phyloP scores from a whole-genome alignment of 1,140 invertebrate species.

The Aporrectodea caliginosa region DNA sequence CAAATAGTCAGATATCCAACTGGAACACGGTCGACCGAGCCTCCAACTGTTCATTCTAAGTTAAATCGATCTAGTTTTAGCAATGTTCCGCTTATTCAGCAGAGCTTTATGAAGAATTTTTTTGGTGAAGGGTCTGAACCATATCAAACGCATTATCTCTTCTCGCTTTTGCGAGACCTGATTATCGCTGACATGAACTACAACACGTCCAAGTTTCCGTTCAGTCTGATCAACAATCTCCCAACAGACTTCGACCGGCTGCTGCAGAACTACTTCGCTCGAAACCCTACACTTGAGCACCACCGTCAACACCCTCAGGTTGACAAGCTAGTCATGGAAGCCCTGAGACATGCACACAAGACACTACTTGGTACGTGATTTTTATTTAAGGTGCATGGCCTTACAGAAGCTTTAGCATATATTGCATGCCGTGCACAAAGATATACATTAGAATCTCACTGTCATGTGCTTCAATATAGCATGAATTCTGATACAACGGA shows the following conservation, averaged over 20 bases:
- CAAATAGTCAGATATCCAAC: too few relatives aligned
- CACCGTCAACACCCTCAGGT: too few relatives aligned
- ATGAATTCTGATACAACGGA: too few relatives aligned
- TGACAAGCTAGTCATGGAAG: too few relatives aligned
- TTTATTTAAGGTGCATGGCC: too few relatives aligned
- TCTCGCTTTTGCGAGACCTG: slow-evolving; percentile 51
- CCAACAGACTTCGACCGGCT: slow-evolving; percentile 36
- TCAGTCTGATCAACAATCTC: slow-evolving; percentile 49
- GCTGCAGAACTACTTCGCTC: slow-evolving; percentile 46
- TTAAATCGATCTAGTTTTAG: background rate
- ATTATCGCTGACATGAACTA: slow-evolving; percentile 56
- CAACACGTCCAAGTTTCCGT: slow-evolving; percentile 49
- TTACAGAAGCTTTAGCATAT: too few relatives aligned
- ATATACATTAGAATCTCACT: too few relatives aligned
- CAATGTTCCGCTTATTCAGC: slow-evolving; percentile 34
- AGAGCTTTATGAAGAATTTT: slow-evolving; percentile 51
- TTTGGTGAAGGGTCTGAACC: slow-evolving; percentile 51
- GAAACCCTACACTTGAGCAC: too few relatives aligned
- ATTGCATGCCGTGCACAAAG: too few relatives aligned
- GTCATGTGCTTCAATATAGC: too few relatives aligned
- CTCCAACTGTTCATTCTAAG: background rate
- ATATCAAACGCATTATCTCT: slow-evolving; percentile 53
- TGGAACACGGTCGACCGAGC: background rate
- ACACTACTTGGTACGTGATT: too few relatives aligned
- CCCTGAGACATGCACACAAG: too few relatives aligned